Conservation (phyloP, 1,140 invertebrate genomes). For the Apis dorsata region DNA sequence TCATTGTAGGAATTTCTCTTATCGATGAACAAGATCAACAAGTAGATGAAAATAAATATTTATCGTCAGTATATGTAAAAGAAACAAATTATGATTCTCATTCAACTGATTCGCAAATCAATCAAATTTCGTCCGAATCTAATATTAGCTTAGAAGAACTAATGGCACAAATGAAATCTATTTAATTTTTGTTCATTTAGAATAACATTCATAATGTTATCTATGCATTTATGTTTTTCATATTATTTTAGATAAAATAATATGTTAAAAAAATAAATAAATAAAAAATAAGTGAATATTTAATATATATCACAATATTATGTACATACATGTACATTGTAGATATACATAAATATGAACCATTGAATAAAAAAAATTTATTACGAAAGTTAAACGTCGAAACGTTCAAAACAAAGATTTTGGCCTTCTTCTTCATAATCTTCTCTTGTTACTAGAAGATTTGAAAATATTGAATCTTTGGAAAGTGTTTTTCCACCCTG, state of each 20-base stretch:
- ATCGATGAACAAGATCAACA: conserved; percentile 84
- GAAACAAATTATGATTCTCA: conserved; percentile 84
- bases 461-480: conserved; percentile 86
- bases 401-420: conserved; percentile 84
- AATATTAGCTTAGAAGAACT: conserved; percentile 90
- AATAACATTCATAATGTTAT: neutral
- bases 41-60: conserved; percentile 77
- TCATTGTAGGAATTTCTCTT: conserved; percentile 83
- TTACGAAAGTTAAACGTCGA: conserved; percentile 82
- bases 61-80: conserved; percentile 83
- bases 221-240: conserved; percentile 15
- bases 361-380: conserved; percentile 16
- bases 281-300: neutral
- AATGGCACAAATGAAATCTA: conserved; percentile 93
- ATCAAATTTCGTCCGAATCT: conserved; percentile 70
- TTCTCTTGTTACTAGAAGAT: conserved; percentile 88
- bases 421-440: conserved; percentile 94
- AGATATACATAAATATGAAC: neutral
- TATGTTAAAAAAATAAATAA: neutral
- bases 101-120: conserved; percentile 46
- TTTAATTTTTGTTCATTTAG: conserved; percentile 79
- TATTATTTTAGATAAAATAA: neutral
- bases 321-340: neutral
- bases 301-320: neutral
- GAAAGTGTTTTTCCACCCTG: conserved; percentile 90